Conservation (phyloP, 1,140 invertebrate genomes). For the Grapholita molesta region DNA sequence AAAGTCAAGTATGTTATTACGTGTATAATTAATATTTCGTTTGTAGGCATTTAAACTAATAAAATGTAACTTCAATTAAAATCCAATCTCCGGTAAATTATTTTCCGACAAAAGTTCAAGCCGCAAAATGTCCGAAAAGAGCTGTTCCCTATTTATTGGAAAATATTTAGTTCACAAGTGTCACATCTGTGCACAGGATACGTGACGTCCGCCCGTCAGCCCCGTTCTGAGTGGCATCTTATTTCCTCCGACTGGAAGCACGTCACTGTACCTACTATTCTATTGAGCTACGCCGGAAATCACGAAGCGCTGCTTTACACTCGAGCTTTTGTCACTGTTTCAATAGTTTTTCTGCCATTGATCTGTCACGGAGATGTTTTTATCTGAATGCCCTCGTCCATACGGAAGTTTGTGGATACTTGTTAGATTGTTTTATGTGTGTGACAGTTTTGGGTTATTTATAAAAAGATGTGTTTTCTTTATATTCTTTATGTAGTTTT, state of each 20-base stretch:
- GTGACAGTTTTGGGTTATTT: background rate
- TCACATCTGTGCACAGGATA: background rate
- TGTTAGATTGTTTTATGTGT: background rate
- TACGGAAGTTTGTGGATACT: background rate
- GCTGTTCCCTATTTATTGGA: background rate
- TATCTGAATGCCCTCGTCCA: background rate
- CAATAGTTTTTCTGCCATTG: background rate
- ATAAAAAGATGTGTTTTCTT: background rate
- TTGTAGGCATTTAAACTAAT: no score
- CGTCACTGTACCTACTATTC: background rate
- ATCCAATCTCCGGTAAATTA: background rate
- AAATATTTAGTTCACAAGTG: constrained; percentile 1
- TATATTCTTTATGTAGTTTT: background rate
- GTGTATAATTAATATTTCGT: no score
- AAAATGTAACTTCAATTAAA: no score
- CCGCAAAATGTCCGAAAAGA: background rate
- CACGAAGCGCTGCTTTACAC: background rate
- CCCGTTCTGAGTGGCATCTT: background rate
- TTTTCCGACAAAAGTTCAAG: background rate
- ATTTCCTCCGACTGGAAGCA: background rate
- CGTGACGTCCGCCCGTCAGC: background rate
- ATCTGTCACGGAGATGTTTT: background rate
- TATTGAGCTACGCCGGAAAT: background rate
- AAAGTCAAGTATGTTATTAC: no score
- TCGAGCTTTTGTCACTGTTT: background rate